Evolutionary conservation across 2,113 vertebrate species (phyloP).

Genomic region (Salvelinus namaycush): DNA sequence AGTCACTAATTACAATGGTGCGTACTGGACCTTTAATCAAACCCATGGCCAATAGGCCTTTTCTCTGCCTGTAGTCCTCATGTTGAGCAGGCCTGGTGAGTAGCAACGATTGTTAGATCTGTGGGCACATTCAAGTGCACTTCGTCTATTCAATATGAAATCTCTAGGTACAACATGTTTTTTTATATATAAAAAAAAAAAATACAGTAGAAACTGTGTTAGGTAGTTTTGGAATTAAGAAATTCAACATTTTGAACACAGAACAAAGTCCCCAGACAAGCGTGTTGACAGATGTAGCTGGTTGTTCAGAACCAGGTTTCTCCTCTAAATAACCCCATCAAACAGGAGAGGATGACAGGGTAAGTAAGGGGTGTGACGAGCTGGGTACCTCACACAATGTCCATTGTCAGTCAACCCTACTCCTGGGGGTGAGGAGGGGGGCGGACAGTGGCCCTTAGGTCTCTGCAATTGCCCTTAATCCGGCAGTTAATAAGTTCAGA

Average conservation of each 20-base stretch:
- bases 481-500: constrained; percentile 93
- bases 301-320: background rate
- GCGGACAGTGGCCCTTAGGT: constrained; percentile 73
- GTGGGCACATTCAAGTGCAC: constrained; percentile 58
- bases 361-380: constrained; percentile 88
- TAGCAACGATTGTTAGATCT: constrained; percentile 70
- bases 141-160: no score
- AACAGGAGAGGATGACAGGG: constrained; percentile 75
- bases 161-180: no score
- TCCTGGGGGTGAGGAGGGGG: constrained; percentile 78
- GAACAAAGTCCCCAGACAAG: no score
- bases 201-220: no score
- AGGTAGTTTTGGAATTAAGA: no score
- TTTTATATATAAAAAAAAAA: no score
- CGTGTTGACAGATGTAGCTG: background rate
- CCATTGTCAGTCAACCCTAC: constrained; percentile 87
- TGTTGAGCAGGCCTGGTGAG: constrained; percentile 43
- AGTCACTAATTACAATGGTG: constrained; percentile 66
- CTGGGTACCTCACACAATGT: constrained; percentile 83
- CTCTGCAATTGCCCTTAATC: constrained; percentile 89
- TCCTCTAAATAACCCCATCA: constrained; percentile 73
- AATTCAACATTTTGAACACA: no score
- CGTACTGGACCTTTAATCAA: constrained; percentile 74
- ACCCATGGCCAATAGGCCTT: constrained; percentile 63
- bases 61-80: constrained; percentile 68